Conservation (phyloP, 1,140 invertebrate genomes). For the Eufriesea mexicana region DNA sequence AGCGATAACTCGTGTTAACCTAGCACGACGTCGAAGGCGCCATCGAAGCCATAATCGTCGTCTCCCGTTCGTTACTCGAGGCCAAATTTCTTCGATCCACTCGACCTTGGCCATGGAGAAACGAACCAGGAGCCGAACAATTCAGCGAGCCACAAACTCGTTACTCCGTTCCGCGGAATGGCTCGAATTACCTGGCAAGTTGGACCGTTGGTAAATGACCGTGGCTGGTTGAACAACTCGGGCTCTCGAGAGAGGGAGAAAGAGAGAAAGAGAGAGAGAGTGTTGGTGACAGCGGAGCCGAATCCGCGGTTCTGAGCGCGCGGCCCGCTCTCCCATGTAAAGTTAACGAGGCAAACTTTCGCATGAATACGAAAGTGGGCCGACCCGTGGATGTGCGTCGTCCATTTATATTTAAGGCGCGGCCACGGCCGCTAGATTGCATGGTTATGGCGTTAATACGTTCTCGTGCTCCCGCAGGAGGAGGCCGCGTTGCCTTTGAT, state of each 20-base stretch:
- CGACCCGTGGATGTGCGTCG: conserved; percentile 69
- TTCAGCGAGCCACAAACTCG: conserved; percentile 35
- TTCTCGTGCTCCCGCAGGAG: conserved; percentile 59
- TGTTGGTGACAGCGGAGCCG: conserved; percentile 14
- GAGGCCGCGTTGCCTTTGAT: not conserved
- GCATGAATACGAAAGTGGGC: conserved; percentile 79
- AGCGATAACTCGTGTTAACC: no score
- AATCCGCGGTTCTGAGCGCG: conserved; percentile 40
- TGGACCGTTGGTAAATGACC: conserved; percentile 45
- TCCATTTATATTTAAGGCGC: conserved; percentile 80
- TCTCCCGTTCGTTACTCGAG: not conserved
- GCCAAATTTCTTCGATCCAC: conserved; percentile 36
- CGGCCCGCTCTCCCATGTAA: conserved; percentile 70
- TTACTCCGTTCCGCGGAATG: conserved; percentile 52
- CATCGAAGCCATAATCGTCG: not conserved
- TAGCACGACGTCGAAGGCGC: not conserved
- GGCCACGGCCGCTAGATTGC: conserved; percentile 75
- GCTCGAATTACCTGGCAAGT: conserved; percentile 58
- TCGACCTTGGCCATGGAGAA: conserved; percentile 33
- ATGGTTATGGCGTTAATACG: conserved; percentile 78
- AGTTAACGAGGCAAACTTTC: conserved; percentile 80
- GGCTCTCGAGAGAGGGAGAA: not conserved
- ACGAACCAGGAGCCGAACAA: not conserved
- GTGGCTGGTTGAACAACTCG: conserved; percentile 18
- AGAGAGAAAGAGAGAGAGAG: not conserved